A percentile compares a stretch with the other conserved stretches of the same genome.
Conservation (phyloP, 1,140 invertebrate species). For the Microplitis demolitor region DNA sequence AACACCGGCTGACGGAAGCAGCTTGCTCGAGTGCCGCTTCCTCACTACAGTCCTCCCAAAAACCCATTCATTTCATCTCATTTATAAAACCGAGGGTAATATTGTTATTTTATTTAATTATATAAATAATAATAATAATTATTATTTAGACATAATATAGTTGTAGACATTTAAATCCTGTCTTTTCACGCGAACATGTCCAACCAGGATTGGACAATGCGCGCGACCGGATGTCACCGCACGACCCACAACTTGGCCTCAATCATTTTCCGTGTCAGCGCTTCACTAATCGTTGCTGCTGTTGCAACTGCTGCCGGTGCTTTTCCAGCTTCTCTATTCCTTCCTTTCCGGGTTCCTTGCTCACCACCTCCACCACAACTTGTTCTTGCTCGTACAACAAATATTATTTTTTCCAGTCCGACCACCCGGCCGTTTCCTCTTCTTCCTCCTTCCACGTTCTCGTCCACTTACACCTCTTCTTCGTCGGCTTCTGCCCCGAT, state of each 20-base stretch:
- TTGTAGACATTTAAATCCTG: neutral
- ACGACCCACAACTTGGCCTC: neutral
- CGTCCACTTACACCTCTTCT: conserved; percentile 11
- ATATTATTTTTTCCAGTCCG: neutral
- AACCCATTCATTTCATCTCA: conserved; percentile 26
- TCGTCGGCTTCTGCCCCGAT: conserved; percentile 17
- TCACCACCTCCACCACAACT: neutral
- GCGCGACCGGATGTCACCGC: conserved; percentile 15
- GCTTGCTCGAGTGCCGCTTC: neutral
- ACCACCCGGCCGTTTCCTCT: neutral
- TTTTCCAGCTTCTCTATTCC: neutral
- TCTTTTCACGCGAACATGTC: neutral
- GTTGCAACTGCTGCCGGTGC: conserved; percentile 1
- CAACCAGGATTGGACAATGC: neutral
- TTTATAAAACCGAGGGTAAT: neutral
- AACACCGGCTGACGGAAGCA: neutral
- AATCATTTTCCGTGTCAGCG: too few relatives aligned
- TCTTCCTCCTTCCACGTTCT: conserved; percentile 14
- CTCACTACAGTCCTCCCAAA: conserved; percentile 3
- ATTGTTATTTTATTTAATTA: neutral
- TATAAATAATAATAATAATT: too few relatives aligned
- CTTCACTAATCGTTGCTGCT: neutral
- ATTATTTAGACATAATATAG: neutral
- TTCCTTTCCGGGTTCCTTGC: neutral
- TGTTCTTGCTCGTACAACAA: neutral